These are phyloP conservation scores for Neotoxoptera formosana DNA, from an alignment of 1,140 invertebrate genomes.

Conservation along the genomic window DNA sequence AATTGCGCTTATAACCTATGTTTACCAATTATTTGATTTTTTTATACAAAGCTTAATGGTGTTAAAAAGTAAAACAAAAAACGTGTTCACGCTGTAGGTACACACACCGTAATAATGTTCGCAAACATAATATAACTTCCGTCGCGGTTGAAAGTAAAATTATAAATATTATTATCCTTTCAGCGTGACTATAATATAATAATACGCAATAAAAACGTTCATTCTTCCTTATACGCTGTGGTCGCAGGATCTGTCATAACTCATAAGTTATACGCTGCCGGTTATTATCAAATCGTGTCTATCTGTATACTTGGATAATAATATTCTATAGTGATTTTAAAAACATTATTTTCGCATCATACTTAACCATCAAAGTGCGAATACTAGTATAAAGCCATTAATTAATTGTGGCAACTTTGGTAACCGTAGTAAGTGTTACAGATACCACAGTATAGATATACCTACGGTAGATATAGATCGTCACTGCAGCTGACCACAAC, in stretches of 20 bases:
- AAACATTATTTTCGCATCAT: too few species aligned
- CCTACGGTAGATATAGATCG: too few species aligned
- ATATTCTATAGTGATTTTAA: not conserved
- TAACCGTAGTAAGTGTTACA: too few species aligned
- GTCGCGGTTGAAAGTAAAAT: not conserved
- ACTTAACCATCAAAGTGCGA: too few species aligned
- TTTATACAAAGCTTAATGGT: not conserved
- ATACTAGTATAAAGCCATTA: too few species aligned
- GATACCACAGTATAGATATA: too few species aligned
- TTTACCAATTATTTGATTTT: not conserved
- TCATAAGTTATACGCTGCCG: not conserved
- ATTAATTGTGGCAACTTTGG: too few species aligned
- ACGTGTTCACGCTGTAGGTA: not conserved
- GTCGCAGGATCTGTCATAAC: not conserved
- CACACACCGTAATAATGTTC: not conserved
- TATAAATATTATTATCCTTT: constrained; percentile 14
- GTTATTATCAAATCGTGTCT: not conserved
- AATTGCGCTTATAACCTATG: not conserved
- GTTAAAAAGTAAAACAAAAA: not conserved
- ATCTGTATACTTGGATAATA: not conserved
- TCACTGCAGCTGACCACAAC: too few species aligned
- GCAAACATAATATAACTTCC: not conserved
- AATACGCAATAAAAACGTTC: not conserved
- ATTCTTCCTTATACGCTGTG: not conserved
- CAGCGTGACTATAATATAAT: not conserved